Evolutionary conservation across 1,140 invertebrate genomes (phyloP).

Genomic region (Eumeta japonica): DNA sequence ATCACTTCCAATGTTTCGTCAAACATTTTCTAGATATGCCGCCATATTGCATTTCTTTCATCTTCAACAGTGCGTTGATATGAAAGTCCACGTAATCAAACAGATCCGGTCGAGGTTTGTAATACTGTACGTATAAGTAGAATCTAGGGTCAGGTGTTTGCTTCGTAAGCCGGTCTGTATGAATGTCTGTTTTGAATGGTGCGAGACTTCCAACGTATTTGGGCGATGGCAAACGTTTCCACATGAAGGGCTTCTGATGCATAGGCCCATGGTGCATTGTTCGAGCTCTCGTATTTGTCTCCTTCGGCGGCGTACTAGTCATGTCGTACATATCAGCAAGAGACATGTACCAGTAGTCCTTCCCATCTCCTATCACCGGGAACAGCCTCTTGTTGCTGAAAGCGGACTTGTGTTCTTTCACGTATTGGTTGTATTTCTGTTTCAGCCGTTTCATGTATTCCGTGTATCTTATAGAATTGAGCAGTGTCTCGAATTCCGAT

Average conservation of each 20-base stretch:
- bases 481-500: slow-evolving; percentile 46
- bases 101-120: slow-evolving; percentile 38
- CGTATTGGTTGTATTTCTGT: slow-evolving; percentile 44
- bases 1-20: no score
- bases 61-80: slow-evolving; percentile 36
- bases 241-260: slow-evolving; percentile 42
- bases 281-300: slow-evolving; percentile 23
- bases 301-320: slow-evolving; percentile 20
- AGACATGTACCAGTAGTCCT: slow-evolving; percentile 51
- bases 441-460: slow-evolving; percentile 49
- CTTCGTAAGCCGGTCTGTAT: slow-evolving; percentile 5
- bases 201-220: slow-evolving; percentile 22
- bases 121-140: slow-evolving; percentile 40
- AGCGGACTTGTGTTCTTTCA: slow-evolving; percentile 32
- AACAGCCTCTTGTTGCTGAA: slow-evolving; percentile 43
- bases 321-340: slow-evolving; percentile 48
- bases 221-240: slow-evolving; percentile 25
- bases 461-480: slow-evolving; percentile 45
- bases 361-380: slow-evolving; percentile 45
- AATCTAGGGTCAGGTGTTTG: slow-evolving; percentile 31
- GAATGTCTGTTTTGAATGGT: slow-evolving; percentile 22
- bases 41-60: no score
- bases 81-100: slow-evolving; percentile 50
- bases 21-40: slow-evolving; percentile 25
- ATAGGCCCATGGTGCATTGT: slow-evolving; percentile 28